Conservation (phyloP, 2,888 invertebrate species). For the Allacma fusca region DNA sequence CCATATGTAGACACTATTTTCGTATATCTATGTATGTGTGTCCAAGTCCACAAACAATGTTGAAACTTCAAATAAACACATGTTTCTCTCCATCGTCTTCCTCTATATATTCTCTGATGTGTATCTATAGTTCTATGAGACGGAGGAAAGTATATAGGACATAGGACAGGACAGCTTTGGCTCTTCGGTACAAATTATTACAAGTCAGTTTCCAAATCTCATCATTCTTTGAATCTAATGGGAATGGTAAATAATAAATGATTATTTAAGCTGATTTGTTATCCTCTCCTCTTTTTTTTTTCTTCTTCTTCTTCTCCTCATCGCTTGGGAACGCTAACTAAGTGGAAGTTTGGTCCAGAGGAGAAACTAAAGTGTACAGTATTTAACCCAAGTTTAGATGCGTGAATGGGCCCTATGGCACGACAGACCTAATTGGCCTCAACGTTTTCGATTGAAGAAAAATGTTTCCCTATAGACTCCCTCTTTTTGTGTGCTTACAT, state of each 20-base stretch:
- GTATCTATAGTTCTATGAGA: no score
- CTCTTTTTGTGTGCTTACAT: background rate
- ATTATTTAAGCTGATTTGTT: slow-evolving; percentile 37
- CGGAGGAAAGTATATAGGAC: no score
- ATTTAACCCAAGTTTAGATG: background rate
- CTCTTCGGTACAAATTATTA: no score
- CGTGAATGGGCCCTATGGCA: background rate
- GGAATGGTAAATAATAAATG: slow-evolving; percentile 41
- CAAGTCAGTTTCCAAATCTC: background rate
- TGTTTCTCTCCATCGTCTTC: background rate
- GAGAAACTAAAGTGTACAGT: slow-evolving; percentile 9
- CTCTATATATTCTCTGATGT: background rate
- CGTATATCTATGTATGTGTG: background rate
- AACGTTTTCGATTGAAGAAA: background rate
- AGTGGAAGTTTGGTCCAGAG: slow-evolving; percentile 1
- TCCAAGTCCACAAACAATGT: slow-evolving; percentile 17
- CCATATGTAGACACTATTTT: background rate
- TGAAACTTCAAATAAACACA: slow-evolving; percentile 8
- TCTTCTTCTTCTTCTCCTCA: background rate
- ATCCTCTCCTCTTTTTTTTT: slow-evolving; percentile 1
- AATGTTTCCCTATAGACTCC: background rate
- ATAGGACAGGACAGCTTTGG: no score
- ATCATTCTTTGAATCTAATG: slow-evolving; percentile 16
- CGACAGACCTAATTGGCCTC: background rate
- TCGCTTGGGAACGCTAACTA: background rate